A percentile compares a stretch with the other conserved stretches of the same genome.
Conservation (phyloP, 2,797 vertebrate genomes). For the Neoniphon sammara region DNA sequence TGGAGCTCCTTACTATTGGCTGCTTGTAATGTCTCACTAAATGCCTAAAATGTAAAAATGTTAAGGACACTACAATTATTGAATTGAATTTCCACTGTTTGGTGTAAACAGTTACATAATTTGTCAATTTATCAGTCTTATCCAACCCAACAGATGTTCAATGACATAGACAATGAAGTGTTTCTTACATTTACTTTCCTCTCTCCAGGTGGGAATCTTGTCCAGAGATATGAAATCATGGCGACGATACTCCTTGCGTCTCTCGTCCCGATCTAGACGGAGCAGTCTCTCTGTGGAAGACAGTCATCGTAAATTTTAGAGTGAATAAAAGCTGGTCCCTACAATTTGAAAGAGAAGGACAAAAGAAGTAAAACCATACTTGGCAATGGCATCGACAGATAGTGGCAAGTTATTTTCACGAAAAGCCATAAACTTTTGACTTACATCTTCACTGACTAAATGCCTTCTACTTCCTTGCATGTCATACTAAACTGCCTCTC, state of each 20-base stretch:
- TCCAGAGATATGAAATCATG: slow-evolving; percentile 87
- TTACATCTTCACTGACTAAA: not conserved
- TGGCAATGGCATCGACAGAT: not conserved
- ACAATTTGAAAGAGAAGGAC: not conserved
- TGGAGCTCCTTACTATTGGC: not conserved
- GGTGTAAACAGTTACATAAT: not conserved
- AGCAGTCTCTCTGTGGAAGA: slow-evolving; percentile 88
- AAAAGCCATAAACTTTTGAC: not conserved
- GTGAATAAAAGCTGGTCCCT: slow-evolving; percentile 1
- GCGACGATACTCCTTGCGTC: slow-evolving; percentile 91
- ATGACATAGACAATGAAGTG: not conserved
- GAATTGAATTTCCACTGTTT: not conserved
- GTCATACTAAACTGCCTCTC: not conserved
- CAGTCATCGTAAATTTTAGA: slow-evolving; percentile 3
- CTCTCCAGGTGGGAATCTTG: slow-evolving; percentile 88
- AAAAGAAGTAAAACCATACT: not conserved
- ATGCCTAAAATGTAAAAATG: not conserved
- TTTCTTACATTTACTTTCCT: slow-evolving; percentile 83
- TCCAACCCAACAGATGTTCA: not conserved
- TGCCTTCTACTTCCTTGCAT: not conserved
- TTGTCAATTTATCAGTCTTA: not conserved
- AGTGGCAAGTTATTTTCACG: slow-evolving; percentile 6
- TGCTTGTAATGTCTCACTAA: not conserved
- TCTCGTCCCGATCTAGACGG: slow-evolving; percentile 90
- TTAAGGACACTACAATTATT: not conserved